Conservation (phyloP, 2,113 vertebrate species). For the Catagonus wagneri region DNA sequence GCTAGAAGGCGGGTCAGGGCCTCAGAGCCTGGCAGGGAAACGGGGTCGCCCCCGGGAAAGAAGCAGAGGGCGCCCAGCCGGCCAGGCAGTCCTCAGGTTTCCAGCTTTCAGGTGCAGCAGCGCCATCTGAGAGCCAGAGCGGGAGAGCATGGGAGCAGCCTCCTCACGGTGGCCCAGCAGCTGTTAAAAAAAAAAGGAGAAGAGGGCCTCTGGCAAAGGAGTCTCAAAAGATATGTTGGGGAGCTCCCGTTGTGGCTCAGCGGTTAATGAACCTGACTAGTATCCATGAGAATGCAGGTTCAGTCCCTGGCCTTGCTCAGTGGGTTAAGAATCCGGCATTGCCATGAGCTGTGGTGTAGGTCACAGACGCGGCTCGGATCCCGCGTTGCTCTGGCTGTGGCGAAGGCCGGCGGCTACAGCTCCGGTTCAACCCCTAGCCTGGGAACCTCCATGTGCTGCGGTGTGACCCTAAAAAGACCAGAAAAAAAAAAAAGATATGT, state of each 20-base stretch:
- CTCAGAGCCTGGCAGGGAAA: not conserved
- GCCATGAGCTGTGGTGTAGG: too few species aligned
- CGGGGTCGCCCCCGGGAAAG: not conserved
- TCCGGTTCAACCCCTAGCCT: too few species aligned
- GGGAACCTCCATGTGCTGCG: too few species aligned
- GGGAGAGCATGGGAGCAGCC: fast-evolving
- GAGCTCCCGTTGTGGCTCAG: too few species aligned
- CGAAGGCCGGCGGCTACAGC: too few species aligned
- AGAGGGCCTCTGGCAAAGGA: not conserved
- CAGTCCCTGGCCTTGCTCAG: too few species aligned
- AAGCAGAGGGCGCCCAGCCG: not conserved
- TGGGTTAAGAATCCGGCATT: too few species aligned
- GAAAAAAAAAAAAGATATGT: not conserved
- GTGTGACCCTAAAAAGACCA: too few species aligned
- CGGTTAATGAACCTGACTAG: too few species aligned
- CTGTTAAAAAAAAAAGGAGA: not conserved
- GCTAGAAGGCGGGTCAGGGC: not conserved
- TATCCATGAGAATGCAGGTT: too few species aligned
- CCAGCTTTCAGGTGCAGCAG: not conserved
- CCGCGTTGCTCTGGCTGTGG: too few species aligned
- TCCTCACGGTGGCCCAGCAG: not conserved
- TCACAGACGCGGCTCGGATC: too few species aligned
- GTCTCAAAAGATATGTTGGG: not conserved
- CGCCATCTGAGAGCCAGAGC: not conserved
- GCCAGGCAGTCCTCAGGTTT: not conserved